Evolutionary conservation across 2,797 vertebrate genomes (phyloP).

Genomic region (Danio jaintianensis): DNA sequence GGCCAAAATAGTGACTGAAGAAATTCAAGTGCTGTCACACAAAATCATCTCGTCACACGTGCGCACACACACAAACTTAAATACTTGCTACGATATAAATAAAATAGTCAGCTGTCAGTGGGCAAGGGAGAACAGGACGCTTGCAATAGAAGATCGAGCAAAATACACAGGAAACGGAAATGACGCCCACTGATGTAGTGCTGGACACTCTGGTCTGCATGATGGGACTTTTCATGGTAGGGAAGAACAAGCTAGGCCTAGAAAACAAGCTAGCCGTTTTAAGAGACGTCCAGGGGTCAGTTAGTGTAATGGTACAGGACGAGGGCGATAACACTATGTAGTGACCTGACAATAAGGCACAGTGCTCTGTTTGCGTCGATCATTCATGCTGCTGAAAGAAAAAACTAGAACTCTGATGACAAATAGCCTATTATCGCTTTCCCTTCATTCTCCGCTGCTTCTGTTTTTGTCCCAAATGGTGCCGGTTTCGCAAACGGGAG

Average conservation of each 20-base stretch:
- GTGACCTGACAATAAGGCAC: conserved; percentile 81
- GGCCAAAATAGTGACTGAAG: conserved; percentile 17
- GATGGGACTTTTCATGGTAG: not conserved
- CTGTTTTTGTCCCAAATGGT: not conserved
- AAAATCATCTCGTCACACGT: conserved; percentile 17
- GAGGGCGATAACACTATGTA: conserved; percentile 71
- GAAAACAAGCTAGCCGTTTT: conserved; percentile 4
- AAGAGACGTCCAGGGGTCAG: not conserved
- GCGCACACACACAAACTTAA: conserved; percentile 16
- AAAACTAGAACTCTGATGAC: conserved; percentile 46
- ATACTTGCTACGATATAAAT: conserved; percentile 46
- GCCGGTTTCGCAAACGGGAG: not conserved
- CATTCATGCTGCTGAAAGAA: conserved; percentile 72
- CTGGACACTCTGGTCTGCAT: not conserved
- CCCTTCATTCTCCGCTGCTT: conserved; percentile 46
- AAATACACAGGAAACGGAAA: conserved; percentile 11
- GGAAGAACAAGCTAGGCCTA: not conserved
- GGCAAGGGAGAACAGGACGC: not conserved
- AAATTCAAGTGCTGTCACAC: conserved; percentile 15
- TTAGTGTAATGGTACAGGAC: conserved; percentile 55
- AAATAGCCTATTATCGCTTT: conserved; percentile 43
- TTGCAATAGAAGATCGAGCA: not conserved
- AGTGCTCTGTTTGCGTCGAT: conserved; percentile 75
- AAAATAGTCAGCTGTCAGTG: conserved; percentile 43
- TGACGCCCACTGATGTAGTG: conserved; percentile 5